Evolutionary conservation across 2,797 vertebrate genomes (phyloP), one percentile per base, ranked within the genome.

Genomic region (Echiichthys vipera): DNA sequence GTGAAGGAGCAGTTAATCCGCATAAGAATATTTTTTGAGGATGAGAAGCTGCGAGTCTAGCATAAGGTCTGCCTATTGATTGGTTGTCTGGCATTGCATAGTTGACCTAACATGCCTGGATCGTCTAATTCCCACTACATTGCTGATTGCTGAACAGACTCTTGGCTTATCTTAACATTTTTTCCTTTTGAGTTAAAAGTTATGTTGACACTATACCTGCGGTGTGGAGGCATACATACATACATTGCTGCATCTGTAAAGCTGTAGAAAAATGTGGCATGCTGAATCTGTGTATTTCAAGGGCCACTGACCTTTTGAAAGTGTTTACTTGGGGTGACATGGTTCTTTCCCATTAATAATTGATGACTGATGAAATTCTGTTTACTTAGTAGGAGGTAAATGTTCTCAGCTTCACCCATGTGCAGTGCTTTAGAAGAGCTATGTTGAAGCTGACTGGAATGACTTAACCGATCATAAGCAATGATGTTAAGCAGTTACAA

Each of bases 1-100:
- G 81, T 88, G 86, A 89, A 88, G 88, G 88, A 91, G 88, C 89
- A 90, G 87, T 87, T 93, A 94, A 94, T 94, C 93, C 91, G 72
- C 86, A 86, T 91, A 90, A 89, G 84, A 90, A 89, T 92, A 86
- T 78, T 83, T 79, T 72, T 79, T 49, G 65, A 81, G 86, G 89
- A 88, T 89, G 85, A 91, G 82, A 84, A 84, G 78, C 82, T 85
- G 84, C 50, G 73, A 88, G 87, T 88, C 81, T 83, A 62, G 81
- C 87, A 83, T 81, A 86, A 87, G 68, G 83, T 85, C 87, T 91
- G 71, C 14, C 64, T 89, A 91, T 90, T 92, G 93, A 94, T 92
- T 91, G 81, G 89, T 82, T 86, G 89, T 80, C 85, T 86, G 90
- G 57, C 69, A 7, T 68, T 59, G 79, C 76, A 50, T 61, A 69